Base-by-base conservation (phyloP, 2,113 vertebrate species). In the Varanus komodoensis region DNA sequence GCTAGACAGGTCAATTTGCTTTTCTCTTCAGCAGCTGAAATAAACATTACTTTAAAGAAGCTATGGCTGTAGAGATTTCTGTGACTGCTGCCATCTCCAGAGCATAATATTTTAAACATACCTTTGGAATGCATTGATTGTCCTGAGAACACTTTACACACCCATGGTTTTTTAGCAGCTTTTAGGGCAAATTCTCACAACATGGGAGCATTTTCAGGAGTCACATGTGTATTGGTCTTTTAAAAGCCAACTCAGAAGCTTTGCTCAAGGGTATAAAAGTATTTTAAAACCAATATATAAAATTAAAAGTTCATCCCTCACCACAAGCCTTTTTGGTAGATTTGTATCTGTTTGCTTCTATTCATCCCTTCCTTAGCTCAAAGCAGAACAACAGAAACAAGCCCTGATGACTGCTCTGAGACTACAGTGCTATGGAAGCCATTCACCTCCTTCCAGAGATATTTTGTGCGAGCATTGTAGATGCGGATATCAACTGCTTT, bases 21-120 rank as follows among this genome's bases (percentile, higher is more conserved):
- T 91, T 94, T 95, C 95, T 94, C 84, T 91, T 92, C 57, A 84
- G 73, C 17, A 50, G 82, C 75, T 78, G 64, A 91, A 80, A 86
- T 88, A 61, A 74, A 89, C 48, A 32, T 75, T 27, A 77, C n/a
- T 50, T 77, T 84, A 44, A n/a, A 78, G 38, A 84, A 52, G 7
- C 34, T 48, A 6, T n/a, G 44, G 14, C 7, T 23, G 44, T 50
- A 1, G 15, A 64, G 61, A 69, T 69, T 44, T 78, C 23, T 87
- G 61, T 19, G 8, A 69, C 21, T 61, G 27, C 12, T 38, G 74
- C 48, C 34, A 89, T 84, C 73, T 48, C 48, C n/a, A 78, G 73
- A 75, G 44, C 61, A 38, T 50, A 77, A 78, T 74, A 75, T 84
- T 89, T 68, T 12, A 67, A 68, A 44, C 52, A 48, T 50, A 8